Percentiles rank a stretch among this genome's conserved stretches.
These are phyloP conservation scores for Coelopa frigida DNA, from an alignment of 1,140 invertebrate species.

Conservation along the genomic window DNA sequence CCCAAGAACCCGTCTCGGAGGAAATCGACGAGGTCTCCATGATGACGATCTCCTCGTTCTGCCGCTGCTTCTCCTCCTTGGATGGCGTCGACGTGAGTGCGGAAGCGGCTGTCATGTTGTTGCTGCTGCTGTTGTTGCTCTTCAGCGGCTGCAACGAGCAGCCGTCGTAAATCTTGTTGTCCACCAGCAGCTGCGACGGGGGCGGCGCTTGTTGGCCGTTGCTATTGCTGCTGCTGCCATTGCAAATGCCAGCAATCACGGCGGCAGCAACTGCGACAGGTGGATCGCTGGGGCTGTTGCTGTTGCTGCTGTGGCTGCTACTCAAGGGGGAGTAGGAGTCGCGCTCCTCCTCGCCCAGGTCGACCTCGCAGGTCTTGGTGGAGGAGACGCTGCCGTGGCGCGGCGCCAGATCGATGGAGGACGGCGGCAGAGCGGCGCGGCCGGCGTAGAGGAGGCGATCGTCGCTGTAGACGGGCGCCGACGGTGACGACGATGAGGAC, in stretches of 20 bases:
- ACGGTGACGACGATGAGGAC: constrained; percentile 23
- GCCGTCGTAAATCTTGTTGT: no score
- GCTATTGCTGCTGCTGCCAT: neutral
- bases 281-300: constrained; percentile 9
- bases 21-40: constrained; percentile 53
- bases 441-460: no score
- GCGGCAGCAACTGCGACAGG: neutral
- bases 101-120: neutral
- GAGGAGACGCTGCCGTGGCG: constrained; percentile 24
- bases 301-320: constrained; percentile 9
- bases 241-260: neutral
- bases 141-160: no score
- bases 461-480: constrained; percentile 38
- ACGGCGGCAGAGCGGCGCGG: constrained; percentile 18
- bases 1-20: constrained; percentile 55
- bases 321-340: constrained; percentile 35
- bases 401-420: constrained; percentile 14
- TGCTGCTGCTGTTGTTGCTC: neutral
- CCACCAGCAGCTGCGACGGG: no score
- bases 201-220: no score
- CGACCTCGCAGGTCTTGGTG: constrained; percentile 35
- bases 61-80: constrained; percentile 62
- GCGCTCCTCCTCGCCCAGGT: constrained; percentile 36
- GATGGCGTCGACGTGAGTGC: constrained; percentile 34
- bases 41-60: constrained; percentile 59